phyloP scores from a whole-genome alignment of 2,888 invertebrate genomes.

The Anarsia innoxiella region DNA sequence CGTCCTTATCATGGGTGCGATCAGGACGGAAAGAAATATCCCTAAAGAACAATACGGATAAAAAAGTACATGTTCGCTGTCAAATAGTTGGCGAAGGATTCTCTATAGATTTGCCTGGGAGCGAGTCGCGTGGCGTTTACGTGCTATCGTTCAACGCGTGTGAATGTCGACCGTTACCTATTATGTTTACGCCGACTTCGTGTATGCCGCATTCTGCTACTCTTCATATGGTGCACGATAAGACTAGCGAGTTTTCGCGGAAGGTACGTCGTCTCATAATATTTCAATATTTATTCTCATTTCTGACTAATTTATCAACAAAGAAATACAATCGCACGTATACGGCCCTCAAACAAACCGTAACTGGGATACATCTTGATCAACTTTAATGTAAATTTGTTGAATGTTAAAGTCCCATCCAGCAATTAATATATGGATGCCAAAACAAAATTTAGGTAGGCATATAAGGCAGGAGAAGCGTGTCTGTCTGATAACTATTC shows the following conservation, averaged over 20 bases:
- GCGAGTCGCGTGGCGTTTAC: slow-evolving; percentile 43
- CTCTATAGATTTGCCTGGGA: slow-evolving; percentile 45
- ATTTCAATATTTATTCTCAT: too few species aligned
- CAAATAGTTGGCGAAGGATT: slow-evolving; percentile 59
- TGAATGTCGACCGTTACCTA: slow-evolving; percentile 48
- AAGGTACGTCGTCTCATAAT: too few species aligned
- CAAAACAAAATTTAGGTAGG: too few species aligned
- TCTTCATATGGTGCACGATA: slow-evolving; percentile 49
- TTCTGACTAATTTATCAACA: too few species aligned
- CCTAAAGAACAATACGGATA: slow-evolving; percentile 48
- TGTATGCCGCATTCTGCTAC: slow-evolving; percentile 38
- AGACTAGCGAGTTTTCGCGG: slow-evolving; percentile 46
- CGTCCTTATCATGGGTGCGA: slow-evolving; percentile 51
- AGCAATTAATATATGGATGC: too few species aligned
- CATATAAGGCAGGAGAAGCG: too few species aligned
- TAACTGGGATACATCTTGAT: too few species aligned
- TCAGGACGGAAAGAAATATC: slow-evolving; percentile 55
- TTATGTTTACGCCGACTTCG: slow-evolving; percentile 44
- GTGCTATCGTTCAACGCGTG: slow-evolving; percentile 44
- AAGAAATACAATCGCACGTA: too few species aligned
- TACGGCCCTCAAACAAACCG: too few species aligned
- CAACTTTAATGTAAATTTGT: too few species aligned
- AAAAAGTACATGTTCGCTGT: slow-evolving; percentile 49
- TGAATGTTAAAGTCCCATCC: too few species aligned
- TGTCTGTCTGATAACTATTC: too few species aligned